phyloP scores from a whole-genome alignment of 1,140 invertebrate species.

The Tribolium castaneum region DNA sequence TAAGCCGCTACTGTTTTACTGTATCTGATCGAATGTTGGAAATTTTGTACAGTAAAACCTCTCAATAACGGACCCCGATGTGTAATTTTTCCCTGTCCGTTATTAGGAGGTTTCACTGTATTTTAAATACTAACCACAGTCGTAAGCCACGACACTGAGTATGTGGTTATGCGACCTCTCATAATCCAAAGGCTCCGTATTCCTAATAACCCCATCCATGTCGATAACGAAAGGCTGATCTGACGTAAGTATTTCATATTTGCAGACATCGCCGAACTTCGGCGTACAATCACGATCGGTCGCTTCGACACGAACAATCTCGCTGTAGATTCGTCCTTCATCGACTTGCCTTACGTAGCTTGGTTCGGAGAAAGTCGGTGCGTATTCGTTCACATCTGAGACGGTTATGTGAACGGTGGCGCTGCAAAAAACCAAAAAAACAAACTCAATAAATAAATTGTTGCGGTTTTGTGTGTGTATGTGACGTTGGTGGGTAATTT shows the following conservation, averaged over 20 bases:
- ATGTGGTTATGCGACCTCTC: conserved; percentile 95
- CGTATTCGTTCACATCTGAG: conserved; percentile 94
- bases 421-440: conserved; percentile 70
- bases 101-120: too few species aligned
- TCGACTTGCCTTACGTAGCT: conserved; percentile 91
- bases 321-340: conserved; percentile 90
- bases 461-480: neutral
- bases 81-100: too few species aligned
- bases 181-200: conserved; percentile 92
- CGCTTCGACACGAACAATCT: conserved; percentile 90
- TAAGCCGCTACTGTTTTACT: too few species aligned
- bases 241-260: conserved; percentile 91
- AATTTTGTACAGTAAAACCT: too few species aligned
- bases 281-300: conserved; percentile 92
- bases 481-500: neutral
- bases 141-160: conserved; percentile 94
- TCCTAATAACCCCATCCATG: conserved; percentile 88
- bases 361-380: conserved; percentile 89
- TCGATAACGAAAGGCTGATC: conserved; percentile 94
- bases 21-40: too few species aligned
- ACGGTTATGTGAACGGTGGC: conserved; percentile 96
- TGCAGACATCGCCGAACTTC: conserved; percentile 93
- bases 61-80: too few species aligned
- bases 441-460: neutral
- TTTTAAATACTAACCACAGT: conserved; percentile 81